Base-by-base conservation (phyloP, 2,113 vertebrate species). In the Gopherus flavomarginatus region DNA sequence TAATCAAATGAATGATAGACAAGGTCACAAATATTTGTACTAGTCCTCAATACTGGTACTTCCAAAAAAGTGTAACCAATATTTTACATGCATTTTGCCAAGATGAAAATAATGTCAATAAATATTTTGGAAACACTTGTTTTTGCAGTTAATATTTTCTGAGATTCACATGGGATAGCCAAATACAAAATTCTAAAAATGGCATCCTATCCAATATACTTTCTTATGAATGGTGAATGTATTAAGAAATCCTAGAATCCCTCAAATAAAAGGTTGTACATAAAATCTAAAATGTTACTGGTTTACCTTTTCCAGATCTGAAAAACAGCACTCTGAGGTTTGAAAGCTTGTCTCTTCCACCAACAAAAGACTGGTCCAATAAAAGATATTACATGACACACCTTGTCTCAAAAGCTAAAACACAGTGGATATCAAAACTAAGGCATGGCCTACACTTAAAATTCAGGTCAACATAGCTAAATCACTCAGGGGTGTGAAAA, bases 21-120 rank as follows among this genome's bases (percentile, higher is more conserved):
- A 94, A 93, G 94, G 94, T 85, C 90, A 95, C 78, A 89, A 93
- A 89, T 88, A 85, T 95, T 95, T 94, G 50, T 26, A 12, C 27
- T 89, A 80, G 91, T 27, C 78, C 49, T 86, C 29, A 24, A 12
- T 31, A 26, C 29, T 49, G 49, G 27, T 49, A 1, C 3, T 11
- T 86, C 82, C 31, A 59, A 5, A 22, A 31, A 13, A 56, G 9
- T 26, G 26, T 10, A 83, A 75, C 57, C 22, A 4, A 87, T 83
- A 31, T 1, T 52, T 8, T 6, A 19, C 3, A 69, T 44, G 1
- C 9, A 52, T 14, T 82, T 90, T 44, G 42, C 9, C 14, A 29
- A 82, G 24, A 86, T 13, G 57, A 87, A 38, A 11, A 57, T 57
- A 85, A 69, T 14, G 4, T 65, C 59, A 65, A 35, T 57, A 95